phyloP scores from a whole-genome alignment of 2,888 invertebrate genomes.

The Ichneumon xanthorius region DNA sequence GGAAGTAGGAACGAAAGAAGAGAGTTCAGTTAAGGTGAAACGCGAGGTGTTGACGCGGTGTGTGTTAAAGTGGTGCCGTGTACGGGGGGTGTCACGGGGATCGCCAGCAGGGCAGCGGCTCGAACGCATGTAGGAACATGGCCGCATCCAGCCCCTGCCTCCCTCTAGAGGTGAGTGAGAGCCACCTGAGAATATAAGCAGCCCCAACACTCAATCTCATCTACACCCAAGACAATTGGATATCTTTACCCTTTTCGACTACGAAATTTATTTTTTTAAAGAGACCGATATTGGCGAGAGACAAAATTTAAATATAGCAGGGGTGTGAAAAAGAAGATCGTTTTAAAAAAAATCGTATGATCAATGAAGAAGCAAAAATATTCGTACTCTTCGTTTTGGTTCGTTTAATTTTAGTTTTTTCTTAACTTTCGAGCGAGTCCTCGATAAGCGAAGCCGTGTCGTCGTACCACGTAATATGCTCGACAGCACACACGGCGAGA shows the following conservation, averaged over 20 bases:
- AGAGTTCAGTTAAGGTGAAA: slow-evolving; percentile 50
- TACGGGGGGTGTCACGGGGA: slow-evolving; percentile 75
- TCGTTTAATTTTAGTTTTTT: neutral
- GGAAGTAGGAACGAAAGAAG: slow-evolving; percentile 54
- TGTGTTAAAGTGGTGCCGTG: slow-evolving; percentile 75
- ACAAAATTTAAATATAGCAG: neutral
- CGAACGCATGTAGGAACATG: slow-evolving; percentile 85
- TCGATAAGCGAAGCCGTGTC: slow-evolving; percentile 38
- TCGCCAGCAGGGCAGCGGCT: slow-evolving; percentile 84
- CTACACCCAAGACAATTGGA: neutral
- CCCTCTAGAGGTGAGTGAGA: slow-evolving; percentile 85
- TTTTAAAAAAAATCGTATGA: neutral
- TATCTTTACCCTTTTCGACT: neutral
- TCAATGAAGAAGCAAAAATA: neutral
- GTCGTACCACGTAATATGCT: slow-evolving; percentile 12
- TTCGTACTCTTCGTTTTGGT: neutral
- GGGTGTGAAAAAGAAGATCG: neutral
- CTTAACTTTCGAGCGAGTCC: neutral
- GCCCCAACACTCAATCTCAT: slow-evolving; percentile 42
- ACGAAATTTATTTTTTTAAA: neutral
- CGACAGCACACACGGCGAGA: slow-evolving; percentile 38
- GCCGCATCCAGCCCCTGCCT: slow-evolving; percentile 85
- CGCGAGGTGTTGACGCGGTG: slow-evolving; percentile 69
- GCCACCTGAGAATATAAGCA: slow-evolving; percentile 68
- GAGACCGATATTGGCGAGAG: neutral